Percentiles rank a stretch among this genome's conserved stretches.
Conservation (phyloP, 1,140 invertebrate genomes). For the Copidosoma floridanum region DNA sequence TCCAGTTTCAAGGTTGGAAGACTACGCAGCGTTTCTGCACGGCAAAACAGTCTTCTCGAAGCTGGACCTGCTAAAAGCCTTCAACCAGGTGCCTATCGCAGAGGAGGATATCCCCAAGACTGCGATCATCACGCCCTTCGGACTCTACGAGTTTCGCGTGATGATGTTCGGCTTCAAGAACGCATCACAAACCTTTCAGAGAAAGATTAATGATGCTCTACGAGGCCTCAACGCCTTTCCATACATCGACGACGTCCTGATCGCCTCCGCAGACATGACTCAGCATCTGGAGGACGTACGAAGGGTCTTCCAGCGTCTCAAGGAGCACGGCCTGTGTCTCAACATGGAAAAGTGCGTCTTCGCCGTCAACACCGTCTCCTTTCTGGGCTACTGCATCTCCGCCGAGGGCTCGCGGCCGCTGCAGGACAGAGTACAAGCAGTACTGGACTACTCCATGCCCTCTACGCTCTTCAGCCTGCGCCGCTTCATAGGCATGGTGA, state of each 20-base stretch:
- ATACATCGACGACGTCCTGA: conserved; percentile 29
- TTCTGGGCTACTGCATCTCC: conserved; percentile 39
- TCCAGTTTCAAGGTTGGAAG: no score
- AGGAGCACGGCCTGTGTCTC: no score
- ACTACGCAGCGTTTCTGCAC: no score
- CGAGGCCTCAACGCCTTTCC: no score
- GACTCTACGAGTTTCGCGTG: no score
- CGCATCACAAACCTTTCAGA: conserved; percentile 51
- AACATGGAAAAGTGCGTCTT: no score
- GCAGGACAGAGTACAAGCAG: conserved; percentile 29
- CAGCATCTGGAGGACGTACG: conserved; percentile 16
- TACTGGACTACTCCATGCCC: conserved; percentile 37
- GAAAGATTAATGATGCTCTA: conserved; percentile 49
- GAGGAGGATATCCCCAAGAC: no score
- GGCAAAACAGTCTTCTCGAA: no score
- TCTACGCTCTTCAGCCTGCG: conserved; percentile 33
- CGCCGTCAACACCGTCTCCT: conserved; percentile 33
- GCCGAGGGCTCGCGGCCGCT: conserved; percentile 35
- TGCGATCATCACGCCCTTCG: no score
- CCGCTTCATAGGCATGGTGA: conserved; percentile 48
- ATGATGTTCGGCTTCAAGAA: no score
- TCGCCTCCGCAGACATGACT: conserved; percentile 14
- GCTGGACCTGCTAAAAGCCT: no score
- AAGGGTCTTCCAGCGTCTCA: conserved; percentile 31
- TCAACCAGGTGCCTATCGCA: no score